Conservation (phyloP, 2,888 invertebrate genomes). For the Acanthopleura granulata region DNA sequence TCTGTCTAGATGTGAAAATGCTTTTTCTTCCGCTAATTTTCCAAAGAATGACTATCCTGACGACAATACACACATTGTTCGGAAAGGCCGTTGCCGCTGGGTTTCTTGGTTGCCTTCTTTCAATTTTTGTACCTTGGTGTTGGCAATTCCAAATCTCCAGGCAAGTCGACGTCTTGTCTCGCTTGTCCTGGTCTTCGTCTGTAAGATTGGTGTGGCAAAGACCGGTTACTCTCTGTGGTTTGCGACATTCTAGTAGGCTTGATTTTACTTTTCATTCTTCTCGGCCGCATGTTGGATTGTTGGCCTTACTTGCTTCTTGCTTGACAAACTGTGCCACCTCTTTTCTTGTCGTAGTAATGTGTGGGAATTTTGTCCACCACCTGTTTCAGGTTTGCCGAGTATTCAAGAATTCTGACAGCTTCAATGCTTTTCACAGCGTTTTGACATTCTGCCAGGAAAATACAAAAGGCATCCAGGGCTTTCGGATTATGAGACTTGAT, state of each 20-base stretch:
- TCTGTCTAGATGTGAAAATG: too few species aligned
- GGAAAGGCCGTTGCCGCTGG: neutral
- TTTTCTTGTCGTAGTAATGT: conserved; percentile 24
- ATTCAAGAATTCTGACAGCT: conserved; percentile 21
- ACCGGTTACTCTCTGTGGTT: neutral
- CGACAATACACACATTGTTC: neutral
- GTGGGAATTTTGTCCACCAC: conserved; percentile 22
- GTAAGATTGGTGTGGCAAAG: neutral
- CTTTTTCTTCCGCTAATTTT: too few species aligned
- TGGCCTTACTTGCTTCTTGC: too few species aligned
- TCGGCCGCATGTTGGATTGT: too few species aligned
- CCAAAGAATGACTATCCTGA: too few species aligned
- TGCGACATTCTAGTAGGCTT: neutral
- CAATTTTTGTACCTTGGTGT: neutral
- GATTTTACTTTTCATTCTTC: too few species aligned
- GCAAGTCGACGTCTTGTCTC: neutral
- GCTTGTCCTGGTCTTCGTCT: neutral
- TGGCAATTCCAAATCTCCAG: neutral
- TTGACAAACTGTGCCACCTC: too few species aligned
- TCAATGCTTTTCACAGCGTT: conserved; percentile 22
- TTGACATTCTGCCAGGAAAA: conserved; percentile 25
- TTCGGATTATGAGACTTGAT: conserved; percentile 23
- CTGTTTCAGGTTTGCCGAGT: conserved; percentile 25
- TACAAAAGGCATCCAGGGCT: conserved; percentile 23
- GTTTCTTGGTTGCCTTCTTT: neutral